These are phyloP conservation scores for Leistus spinibarbis DNA, from an alignment of 2,888 invertebrate species.

Conservation along the genomic window DNA sequence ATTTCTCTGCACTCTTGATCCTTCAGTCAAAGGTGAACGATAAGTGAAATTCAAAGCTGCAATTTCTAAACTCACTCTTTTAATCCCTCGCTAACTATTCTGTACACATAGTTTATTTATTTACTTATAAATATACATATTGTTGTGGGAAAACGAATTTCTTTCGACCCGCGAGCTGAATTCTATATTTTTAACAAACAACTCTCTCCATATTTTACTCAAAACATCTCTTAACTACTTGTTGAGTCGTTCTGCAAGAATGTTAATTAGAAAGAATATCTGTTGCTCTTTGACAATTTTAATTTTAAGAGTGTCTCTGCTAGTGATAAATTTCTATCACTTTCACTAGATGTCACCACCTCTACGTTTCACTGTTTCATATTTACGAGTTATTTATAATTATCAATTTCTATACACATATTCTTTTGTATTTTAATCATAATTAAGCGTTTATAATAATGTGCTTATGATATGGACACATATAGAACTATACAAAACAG, in stretches of 20 bases:
- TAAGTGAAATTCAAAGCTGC: not conserved
- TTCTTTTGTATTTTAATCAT: too few species aligned
- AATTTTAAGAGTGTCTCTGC: not conserved
- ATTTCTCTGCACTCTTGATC: not conserved
- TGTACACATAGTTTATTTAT: not conserved
- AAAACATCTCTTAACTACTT: not conserved
- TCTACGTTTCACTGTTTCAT: not conserved
- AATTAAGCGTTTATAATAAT: too few species aligned
- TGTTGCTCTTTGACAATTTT: not conserved
- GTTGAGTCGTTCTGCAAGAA: not conserved
- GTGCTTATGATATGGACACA: too few species aligned
- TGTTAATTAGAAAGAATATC: not conserved
- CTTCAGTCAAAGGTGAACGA: not conserved
- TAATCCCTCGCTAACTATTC: not conserved
- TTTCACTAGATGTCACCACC: not conserved
- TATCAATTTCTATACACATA: too few species aligned
- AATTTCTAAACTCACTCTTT: not conserved
- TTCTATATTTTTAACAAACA: not conserved
- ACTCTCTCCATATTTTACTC: not conserved
- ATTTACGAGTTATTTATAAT: not conserved
- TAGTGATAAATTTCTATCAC: not conserved
- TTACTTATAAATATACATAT: not conserved
- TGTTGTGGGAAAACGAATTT: not conserved
- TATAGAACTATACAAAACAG: not conserved
- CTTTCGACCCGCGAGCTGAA: not conserved